Base-by-base conservation (phyloP, 2,888 invertebrate species). In the Agriopis leucophaearia region DNA sequence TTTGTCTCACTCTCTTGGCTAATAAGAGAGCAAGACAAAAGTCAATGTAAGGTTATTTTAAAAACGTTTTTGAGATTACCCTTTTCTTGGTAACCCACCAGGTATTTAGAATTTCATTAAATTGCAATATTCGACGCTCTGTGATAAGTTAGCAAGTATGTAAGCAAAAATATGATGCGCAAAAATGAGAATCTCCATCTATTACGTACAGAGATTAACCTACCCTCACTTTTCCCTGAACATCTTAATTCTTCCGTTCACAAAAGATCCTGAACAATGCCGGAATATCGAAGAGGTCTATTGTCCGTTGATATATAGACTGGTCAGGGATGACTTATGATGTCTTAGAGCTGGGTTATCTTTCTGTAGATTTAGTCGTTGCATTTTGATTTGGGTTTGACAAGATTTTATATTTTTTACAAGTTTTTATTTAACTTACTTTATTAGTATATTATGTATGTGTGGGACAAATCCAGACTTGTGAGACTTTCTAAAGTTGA, bases 271-370 rank as follows among this genome's bases (percentile, higher is more conserved):
- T 66, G 81, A 84, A 84, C 84, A 84, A 84, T 78, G 79, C 79
- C 74, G 83, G 84, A 85, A 84, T 85, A 85, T 85, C 76, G 84
- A 78, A 69, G 48, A 71, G 73, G 77, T 73, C 81, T 75, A 80
- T 85, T 85, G 85, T 85, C 83, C 83, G 58, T 77, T 85, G 85
- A 85, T 85, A 79, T 85, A 85, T 85, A 78, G 82, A 80, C 79
- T 81, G 51, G 44, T 36, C 50, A 40, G 16, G 55, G 50, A 45
- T 66, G 60, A 66, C 50, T 66, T 66, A 66, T 55, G 65, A 55
- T 56, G 60, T 61, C 66, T 66, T 55, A 16, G 42, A 38, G 18
- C 51, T 52, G 51, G 60, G 65, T 48, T 60, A 61, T 66, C 60
- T 55, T 63, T 55, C 45, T 47, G 12, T 9, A 15, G 54, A 48